Evolutionary conservation across 2,888 invertebrate genomes (phyloP).

Genomic region (Boloria euphrosyne): DNA sequence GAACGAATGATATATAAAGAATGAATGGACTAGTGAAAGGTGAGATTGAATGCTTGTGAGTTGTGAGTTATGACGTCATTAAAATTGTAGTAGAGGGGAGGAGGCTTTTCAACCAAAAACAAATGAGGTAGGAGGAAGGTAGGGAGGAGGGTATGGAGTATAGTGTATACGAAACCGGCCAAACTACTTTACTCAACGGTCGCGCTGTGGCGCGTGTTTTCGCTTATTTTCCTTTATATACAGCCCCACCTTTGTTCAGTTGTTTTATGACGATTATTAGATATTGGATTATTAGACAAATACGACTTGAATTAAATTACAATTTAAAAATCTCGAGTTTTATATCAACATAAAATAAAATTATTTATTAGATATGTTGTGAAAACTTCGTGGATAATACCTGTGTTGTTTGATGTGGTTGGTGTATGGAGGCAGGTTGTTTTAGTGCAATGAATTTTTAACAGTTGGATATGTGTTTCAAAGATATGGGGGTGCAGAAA

Average conservation of each 20-base stretch:
- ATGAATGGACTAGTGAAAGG: conserved; percentile 38
- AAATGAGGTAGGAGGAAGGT: conserved; percentile 52
- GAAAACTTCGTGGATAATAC: conserved; percentile 44
- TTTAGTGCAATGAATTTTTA: conserved; percentile 68
- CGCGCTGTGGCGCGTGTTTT: conserved; percentile 70
- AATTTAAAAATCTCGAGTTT: not conserved
- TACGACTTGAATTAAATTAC: not conserved
- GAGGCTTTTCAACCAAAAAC: conserved; percentile 60
- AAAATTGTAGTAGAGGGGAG: conserved; percentile 48
- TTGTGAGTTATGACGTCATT: conserved; percentile 22
- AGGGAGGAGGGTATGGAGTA: conserved; percentile 58
- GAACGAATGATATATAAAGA: conserved; percentile 2
- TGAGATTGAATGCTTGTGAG: conserved; percentile 40
- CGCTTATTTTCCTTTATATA: conserved; percentile 65
- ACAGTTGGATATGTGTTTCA: conserved; percentile 64
- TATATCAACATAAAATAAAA: not conserved
- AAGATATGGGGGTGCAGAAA: conserved; percentile 76
- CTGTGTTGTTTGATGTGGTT: conserved; percentile 60
- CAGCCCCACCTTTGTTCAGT: conserved; percentile 74
- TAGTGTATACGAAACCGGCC: conserved; percentile 67
- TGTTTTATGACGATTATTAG: conserved; percentile 20
- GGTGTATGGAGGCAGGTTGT: conserved; percentile 54
- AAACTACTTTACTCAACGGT: conserved; percentile 80
- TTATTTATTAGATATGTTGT: conserved; percentile 24
- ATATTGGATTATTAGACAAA: conserved; percentile 24